phyloP scores from a whole-genome alignment of 2,888 invertebrate genomes.

The Heteropelma amictum region DNA sequence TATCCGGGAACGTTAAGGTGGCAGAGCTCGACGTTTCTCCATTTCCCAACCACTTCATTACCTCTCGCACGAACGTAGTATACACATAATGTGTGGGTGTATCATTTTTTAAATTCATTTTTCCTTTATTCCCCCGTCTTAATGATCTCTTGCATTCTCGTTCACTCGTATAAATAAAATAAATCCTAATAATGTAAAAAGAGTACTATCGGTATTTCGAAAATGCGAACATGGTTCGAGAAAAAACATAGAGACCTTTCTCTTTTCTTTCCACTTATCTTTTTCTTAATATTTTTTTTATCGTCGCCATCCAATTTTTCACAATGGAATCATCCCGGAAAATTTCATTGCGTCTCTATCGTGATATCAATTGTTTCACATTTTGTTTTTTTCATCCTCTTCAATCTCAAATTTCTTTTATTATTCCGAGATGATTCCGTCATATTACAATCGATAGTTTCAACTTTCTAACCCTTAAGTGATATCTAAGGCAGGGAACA shows the following conservation, averaged over 20 bases:
- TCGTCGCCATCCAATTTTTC: conserved; percentile 50
- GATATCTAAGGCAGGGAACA: conserved; percentile 21
- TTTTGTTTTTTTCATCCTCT: conserved; percentile 52
- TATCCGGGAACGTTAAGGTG: conserved; percentile 58
- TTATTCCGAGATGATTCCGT: conserved; percentile 38
- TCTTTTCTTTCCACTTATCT: conserved; percentile 1
- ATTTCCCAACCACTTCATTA: conserved; percentile 42
- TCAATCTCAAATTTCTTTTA: conserved; percentile 27
- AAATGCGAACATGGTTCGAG: conserved; percentile 58
- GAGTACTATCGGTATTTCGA: conserved; percentile 59
- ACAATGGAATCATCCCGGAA: conserved; percentile 38
- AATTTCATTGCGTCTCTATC: conserved; percentile 6
- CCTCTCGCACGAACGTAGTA: conserved; percentile 52
- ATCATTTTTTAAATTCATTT: conserved; percentile 17
- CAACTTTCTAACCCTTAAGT: conserved; percentile 19
- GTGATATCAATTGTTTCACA: conserved; percentile 57
- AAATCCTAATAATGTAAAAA: conserved; percentile 62
- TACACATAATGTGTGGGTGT: conserved; percentile 39
- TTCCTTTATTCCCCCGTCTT: background rate
- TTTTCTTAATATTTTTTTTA: conserved; percentile 15
- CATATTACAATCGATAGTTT: conserved; percentile 9
- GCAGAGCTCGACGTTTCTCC: conserved; percentile 64
- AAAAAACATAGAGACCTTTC: conserved; percentile 45
- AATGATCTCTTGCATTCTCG: conserved; percentile 52
- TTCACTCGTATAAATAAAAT: conserved; percentile 59